Conservation (phyloP, 1,140 invertebrate species). For the Polypedilum vanderplanki region DNA sequence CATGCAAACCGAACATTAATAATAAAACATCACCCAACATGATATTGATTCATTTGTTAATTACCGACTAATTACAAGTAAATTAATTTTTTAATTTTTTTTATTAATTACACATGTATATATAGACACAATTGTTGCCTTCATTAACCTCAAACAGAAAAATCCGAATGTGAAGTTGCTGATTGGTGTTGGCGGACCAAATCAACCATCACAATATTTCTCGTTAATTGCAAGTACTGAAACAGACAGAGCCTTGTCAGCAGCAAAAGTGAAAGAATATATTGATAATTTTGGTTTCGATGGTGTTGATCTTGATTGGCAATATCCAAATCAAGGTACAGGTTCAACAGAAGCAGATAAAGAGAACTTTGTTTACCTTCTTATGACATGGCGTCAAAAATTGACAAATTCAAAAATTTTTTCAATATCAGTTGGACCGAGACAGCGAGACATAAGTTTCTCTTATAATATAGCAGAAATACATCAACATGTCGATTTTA, state of each 20-base stretch:
- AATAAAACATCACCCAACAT: too few species aligned
- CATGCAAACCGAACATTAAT: too few species aligned
- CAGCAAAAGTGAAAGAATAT: background rate
- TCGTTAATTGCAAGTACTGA: background rate
- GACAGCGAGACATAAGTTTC: constrained; percentile 45
- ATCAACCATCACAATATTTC: constrained; percentile 44
- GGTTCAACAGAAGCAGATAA: constrained; percentile 47
- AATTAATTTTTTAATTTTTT: too few species aligned
- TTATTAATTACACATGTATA: too few species aligned
- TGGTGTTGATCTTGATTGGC: constrained; percentile 20
- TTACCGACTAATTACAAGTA: too few species aligned
- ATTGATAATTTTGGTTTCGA: background rate
- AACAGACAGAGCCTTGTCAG: background rate
- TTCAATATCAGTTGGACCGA: constrained; percentile 54
- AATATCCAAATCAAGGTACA: constrained; percentile 49
- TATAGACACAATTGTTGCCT: constrained; percentile 39
- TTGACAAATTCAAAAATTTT: constrained; percentile 49
- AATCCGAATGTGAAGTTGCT: constrained; percentile 51
- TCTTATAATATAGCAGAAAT: constrained; percentile 56
- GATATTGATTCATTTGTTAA: too few species aligned
- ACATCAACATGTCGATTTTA: constrained; percentile 51
- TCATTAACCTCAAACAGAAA: constrained; percentile 46
- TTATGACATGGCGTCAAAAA: constrained; percentile 51
- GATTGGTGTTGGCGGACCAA: constrained; percentile 59
- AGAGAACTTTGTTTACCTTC: constrained; percentile 47